Evolutionary conservation across 2,888 invertebrate species (phyloP).

Genomic region (Gonocerus acuteangulatus): DNA sequence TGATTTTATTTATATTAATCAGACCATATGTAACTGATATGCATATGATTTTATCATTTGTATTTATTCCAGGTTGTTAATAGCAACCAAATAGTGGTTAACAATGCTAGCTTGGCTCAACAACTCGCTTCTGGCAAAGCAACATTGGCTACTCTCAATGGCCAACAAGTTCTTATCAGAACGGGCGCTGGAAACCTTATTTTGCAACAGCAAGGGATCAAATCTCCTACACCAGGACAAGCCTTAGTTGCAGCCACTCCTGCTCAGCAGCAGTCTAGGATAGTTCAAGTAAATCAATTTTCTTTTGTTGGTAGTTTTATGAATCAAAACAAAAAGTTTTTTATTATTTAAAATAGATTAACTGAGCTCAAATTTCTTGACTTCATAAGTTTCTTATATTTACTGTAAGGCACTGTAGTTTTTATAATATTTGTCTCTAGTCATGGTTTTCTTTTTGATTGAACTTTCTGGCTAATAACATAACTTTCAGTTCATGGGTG

Average conservation of each 20-base stretch:
- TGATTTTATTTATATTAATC: too few species aligned
- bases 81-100: constrained; percentile 65
- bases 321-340: too few species aligned
- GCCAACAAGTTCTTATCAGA: constrained; percentile 74
- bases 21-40: too few species aligned
- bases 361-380: too few species aligned
- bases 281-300: constrained; percentile 29
- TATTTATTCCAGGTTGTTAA: constrained; percentile 44
- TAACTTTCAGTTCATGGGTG: too few species aligned
- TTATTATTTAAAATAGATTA: too few species aligned
- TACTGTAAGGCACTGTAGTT: too few species aligned
- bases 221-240: constrained; percentile 28
- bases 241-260: constrained; percentile 27
- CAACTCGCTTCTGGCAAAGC: constrained; percentile 76
- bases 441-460: too few species aligned
- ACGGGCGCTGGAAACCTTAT: constrained; percentile 47
- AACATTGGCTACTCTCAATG: constrained; percentile 74
- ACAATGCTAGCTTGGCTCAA: constrained; percentile 65
- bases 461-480: too few species aligned
- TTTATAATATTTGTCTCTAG: too few species aligned
- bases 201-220: constrained; percentile 5
- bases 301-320: too few species aligned
- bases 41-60: neutral
- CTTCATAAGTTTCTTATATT: too few species aligned
- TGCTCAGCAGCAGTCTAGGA: constrained; percentile 4